A percentile compares a stretch with the other conserved stretches of the same genome.
Conservation (phyloP, 2,113 vertebrate species). For the Trogon melanurus region DNA sequence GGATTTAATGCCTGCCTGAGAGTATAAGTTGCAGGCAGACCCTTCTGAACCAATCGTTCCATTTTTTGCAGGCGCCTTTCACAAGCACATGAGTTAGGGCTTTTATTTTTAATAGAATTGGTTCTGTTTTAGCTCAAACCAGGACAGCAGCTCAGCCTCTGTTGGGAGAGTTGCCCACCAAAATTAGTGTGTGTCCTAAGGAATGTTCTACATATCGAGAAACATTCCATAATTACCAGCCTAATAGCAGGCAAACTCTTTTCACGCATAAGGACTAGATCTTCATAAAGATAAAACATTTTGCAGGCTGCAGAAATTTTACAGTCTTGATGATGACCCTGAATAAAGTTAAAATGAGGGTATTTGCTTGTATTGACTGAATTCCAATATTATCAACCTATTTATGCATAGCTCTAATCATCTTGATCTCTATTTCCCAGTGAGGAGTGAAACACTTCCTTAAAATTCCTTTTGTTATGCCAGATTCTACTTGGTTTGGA, state of each 20-base stretch:
- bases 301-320: not conserved
- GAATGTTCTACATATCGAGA: not conserved
- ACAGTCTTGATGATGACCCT: not conserved
- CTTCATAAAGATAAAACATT: not conserved
- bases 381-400: not conserved
- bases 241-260: not conserved
- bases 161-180: not conserved
- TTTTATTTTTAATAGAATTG: not conserved
- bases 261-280: not conserved
- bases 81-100: not conserved
- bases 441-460: not conserved
- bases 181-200: not conserved
- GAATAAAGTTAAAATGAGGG: not conserved
- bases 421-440: not conserved
- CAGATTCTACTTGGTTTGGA: not conserved
- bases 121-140: too few species aligned
- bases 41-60: not conserved
- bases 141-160: not conserved
- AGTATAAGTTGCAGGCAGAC: not conserved
- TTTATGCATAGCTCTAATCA: not conserved
- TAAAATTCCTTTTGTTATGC: not conserved
- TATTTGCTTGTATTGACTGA: not conserved
- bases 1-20: not conserved
- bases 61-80: not conserved
- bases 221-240: not conserved